Percentiles rank a stretch among this genome's conserved stretches.
Evolutionary conservation across 2,113 vertebrate species (phyloP).

Genomic region (Pongo abelii): DNA sequence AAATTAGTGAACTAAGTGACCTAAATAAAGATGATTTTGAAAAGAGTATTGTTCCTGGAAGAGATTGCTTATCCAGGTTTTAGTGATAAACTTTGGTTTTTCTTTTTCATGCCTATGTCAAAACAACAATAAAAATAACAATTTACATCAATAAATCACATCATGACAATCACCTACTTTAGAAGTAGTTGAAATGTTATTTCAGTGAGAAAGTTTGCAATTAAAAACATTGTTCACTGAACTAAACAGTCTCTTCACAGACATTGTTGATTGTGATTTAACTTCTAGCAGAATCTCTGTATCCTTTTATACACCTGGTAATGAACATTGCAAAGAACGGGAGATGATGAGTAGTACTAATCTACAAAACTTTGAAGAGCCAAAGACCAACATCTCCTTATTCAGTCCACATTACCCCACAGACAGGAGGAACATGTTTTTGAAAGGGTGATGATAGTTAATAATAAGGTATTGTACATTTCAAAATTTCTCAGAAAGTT

Average conservation of each 20-base stretch:
- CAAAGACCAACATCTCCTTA: not conserved
- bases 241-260: not conserved
- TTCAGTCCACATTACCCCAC: not conserved
- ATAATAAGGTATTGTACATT: not conserved
- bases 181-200: not conserved
- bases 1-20: not conserved
- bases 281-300: no score
- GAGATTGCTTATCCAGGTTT: not conserved
- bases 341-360: not conserved
- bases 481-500: not conserved
- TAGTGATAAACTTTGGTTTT: not conserved
- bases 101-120: not conserved
- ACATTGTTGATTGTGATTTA: not conserved
- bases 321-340: not conserved
- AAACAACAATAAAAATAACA: not conserved
- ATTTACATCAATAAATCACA: not conserved
- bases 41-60: not conserved
- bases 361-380: not conserved
- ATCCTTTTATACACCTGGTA: not conserved
- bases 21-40: not conserved
- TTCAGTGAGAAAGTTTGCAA: not conserved
- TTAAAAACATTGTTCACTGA: not conserved
- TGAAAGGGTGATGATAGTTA: not conserved
- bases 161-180: no score
- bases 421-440: not conserved